Conservation (phyloP, 2,797 vertebrate genomes). For the Onychomys torridus region DNA sequence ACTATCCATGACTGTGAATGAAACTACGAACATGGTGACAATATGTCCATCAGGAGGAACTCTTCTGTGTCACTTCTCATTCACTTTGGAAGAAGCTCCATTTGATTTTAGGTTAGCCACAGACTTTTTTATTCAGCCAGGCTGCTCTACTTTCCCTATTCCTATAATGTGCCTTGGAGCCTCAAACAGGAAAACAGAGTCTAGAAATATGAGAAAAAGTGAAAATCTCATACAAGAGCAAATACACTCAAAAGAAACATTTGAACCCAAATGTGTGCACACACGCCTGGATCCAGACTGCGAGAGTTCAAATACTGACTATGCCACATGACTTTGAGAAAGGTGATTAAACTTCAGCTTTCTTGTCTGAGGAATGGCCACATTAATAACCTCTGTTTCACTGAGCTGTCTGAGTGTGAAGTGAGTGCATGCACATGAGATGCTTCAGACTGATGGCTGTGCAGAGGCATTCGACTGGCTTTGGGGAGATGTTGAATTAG, state of each 20-base stretch:
- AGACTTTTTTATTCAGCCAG: background rate
- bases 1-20: background rate
- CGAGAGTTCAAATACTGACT: background rate
- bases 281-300: background rate
- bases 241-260: background rate
- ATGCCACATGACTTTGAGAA: background rate
- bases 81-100: background rate
- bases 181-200: slow-evolving; percentile 22
- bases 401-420: background rate
- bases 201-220: slow-evolving; percentile 3
- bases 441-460: background rate
- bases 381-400: background rate
- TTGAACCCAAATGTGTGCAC: background rate
- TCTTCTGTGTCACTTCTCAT: background rate
- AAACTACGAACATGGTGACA: background rate
- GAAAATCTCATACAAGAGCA: background rate
- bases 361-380: background rate
- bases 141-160: background rate
- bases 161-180: background rate
- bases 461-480: background rate
- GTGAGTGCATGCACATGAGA: background rate
- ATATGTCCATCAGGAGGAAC: background rate
- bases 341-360: background rate
- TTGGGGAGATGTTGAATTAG: background rate
- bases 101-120: slow-evolving; percentile 41